phyloP scores from a whole-genome alignment of 2,113 vertebrate genomes.

The Rhegmatorhina hoffmannsi region DNA sequence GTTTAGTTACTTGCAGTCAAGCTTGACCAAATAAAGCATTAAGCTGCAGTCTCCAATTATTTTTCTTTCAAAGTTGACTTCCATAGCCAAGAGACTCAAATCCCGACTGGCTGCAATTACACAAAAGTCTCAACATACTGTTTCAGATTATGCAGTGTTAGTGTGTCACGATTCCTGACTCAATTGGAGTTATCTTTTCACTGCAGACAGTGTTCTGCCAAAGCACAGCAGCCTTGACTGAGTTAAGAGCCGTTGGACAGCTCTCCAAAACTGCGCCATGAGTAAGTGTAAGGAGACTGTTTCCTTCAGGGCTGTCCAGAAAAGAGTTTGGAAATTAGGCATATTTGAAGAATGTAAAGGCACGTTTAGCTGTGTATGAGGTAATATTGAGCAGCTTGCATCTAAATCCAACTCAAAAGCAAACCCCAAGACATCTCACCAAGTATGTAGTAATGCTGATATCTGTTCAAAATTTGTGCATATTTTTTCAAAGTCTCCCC shows the following conservation, averaged over 20 bases:
- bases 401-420: background rate
- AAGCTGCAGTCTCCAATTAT: background rate
- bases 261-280: background rate
- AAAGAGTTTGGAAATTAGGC: background rate
- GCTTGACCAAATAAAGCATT: background rate
- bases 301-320: background rate
- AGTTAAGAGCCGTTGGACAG: background rate
- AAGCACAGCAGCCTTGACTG: background rate
- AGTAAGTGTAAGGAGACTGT: background rate
- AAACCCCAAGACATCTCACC: background rate
- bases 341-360: background rate
- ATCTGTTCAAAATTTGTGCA: background rate
- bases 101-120: background rate
- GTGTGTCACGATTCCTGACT: background rate
- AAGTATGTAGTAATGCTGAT: background rate
- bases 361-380: background rate
- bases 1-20: background rate
- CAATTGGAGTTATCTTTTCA: background rate
- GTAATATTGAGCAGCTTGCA: background rate
- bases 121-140: background rate
- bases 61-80: background rate
- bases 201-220: background rate
- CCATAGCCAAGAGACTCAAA: background rate
- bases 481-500: background rate
- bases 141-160: background rate